Evolutionary conservation across 1,140 invertebrate genomes (phyloP), one percentile per base, ranked within the genome.

Genomic region (Cyrtorhinus lividipennis): DNA sequence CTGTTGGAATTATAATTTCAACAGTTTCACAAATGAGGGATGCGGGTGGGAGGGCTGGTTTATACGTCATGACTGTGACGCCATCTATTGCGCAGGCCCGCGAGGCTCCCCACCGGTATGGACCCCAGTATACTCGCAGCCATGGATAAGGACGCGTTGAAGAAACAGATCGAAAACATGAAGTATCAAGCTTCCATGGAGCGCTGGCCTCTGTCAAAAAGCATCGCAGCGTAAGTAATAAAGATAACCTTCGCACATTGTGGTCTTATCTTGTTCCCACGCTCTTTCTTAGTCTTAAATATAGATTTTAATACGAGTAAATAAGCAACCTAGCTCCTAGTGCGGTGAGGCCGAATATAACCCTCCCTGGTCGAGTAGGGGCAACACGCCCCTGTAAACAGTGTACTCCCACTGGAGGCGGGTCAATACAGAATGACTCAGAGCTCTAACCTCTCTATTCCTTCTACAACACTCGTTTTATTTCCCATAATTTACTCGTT

Each of bases 121-220:
- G 86, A 88, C 81, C 82, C 87, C 85, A 90, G 87, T 88, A 83
- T 88, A 77, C 81, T 91, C 73, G 85, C 87, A 83, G 83, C 81
- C 82, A 95, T 95, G 90, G 91, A 95, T 80, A 92, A 92, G 81
- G 91, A 93, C 84, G 89, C 89, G 81, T 79, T 95, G 77, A 90
- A 90, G 80, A 93, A 93, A 81, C 91, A 95, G 81, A 94, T 95
- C 74, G 90, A 94, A 76, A 93, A 93, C 78, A 91, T 95, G 89
- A 91, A 92, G 79, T 92, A 92, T 77, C 91, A 94, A 76, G 89
- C 89, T 64, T 86, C 88, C 70, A 94, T 95, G 91, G 90, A 94
- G 79, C 86, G 90, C 75, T 93, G 90, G 90, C 89, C 89, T 59
- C 79, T 94, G 64, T 92, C 90, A 71, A 92, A 90, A 79, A 90